phyloP scores from a whole-genome alignment of 2,113 vertebrate species.

The Lampris incognitus region DNA sequence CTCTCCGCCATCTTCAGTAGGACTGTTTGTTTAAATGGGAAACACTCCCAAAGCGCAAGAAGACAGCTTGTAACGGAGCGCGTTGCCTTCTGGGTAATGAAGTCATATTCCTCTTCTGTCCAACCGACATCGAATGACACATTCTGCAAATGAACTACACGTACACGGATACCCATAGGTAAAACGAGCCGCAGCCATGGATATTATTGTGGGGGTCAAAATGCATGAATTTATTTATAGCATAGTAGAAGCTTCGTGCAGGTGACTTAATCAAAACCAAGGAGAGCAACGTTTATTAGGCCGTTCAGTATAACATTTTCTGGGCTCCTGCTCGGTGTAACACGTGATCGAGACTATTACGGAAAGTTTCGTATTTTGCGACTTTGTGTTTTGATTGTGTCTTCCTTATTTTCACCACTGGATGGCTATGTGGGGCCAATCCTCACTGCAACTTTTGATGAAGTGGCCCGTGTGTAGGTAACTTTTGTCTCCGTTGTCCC shows the following conservation, averaged over 20 bases:
- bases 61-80: slow-evolving; percentile 73
- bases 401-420: no score
- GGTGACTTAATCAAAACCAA: slow-evolving; percentile 1
- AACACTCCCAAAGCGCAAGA: slow-evolving; percentile 86
- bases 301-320: neutral
- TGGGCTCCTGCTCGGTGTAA: neutral
- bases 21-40: slow-evolving; percentile 90
- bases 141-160: slow-evolving; percentile 72
- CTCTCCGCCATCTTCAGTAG: slow-evolving; percentile 87
- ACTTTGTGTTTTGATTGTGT: no score
- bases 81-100: slow-evolving; percentile 77
- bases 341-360: neutral
- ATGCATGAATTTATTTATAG: slow-evolving; percentile 76
- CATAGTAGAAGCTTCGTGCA: slow-evolving; percentile 46
- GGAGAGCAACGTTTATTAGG: neutral
- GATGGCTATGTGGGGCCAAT: no score
- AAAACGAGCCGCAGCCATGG: slow-evolving; percentile 68
- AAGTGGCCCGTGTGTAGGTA: neutral
- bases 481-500: no score
- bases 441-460: neutral
- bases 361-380: neutral
- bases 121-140: neutral
- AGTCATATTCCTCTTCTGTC: slow-evolving; percentile 28
- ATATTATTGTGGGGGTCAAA: slow-evolving; percentile 75
- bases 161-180: slow-evolving; percentile 67